phyloP scores from a whole-genome alignment of 2,113 vertebrate species.

The Conger conger region DNA sequence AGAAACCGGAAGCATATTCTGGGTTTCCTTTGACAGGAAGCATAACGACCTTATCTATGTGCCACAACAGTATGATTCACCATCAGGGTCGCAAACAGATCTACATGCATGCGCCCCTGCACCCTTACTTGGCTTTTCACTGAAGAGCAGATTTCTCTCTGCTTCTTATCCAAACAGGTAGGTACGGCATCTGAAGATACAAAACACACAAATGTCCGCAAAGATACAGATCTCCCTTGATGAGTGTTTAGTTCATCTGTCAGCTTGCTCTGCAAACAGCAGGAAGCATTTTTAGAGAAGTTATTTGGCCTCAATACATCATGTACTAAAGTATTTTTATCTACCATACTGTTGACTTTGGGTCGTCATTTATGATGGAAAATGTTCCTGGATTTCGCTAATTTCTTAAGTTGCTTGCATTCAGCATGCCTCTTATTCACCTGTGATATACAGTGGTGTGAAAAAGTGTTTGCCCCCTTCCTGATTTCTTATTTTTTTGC shows the following conservation, averaged over 20 bases:
- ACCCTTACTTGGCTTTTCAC: background rate
- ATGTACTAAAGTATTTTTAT: too few relatives aligned
- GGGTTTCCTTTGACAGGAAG: background rate
- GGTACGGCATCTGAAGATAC: background rate
- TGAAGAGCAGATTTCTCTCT: background rate
- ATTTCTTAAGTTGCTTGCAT: too few relatives aligned
- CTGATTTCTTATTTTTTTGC: too few relatives aligned
- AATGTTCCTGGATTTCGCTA: too few relatives aligned
- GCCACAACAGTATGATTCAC: background rate
- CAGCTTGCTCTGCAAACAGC: background rate
- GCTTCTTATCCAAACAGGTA: background rate
- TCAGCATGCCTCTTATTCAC: too few relatives aligned
- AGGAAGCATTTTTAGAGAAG: background rate
- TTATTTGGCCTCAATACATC: too few relatives aligned
- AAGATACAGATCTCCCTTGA: background rate
- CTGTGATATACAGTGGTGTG: too few relatives aligned
- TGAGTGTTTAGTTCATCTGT: background rate
- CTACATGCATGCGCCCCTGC: too few relatives aligned
- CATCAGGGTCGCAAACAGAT: too few relatives aligned
- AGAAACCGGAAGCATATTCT: background rate
- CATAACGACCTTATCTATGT: background rate
- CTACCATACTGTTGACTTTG: too few relatives aligned
- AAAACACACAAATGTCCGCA: background rate
- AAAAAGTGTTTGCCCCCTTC: too few relatives aligned
- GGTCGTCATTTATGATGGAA: too few relatives aligned